A percentile compares a stretch with the other conserved stretches of the same genome.
phyloP scores from a whole-genome alignment of 2,888 invertebrate genomes.

The Melangyna quadrimaculata region DNA sequence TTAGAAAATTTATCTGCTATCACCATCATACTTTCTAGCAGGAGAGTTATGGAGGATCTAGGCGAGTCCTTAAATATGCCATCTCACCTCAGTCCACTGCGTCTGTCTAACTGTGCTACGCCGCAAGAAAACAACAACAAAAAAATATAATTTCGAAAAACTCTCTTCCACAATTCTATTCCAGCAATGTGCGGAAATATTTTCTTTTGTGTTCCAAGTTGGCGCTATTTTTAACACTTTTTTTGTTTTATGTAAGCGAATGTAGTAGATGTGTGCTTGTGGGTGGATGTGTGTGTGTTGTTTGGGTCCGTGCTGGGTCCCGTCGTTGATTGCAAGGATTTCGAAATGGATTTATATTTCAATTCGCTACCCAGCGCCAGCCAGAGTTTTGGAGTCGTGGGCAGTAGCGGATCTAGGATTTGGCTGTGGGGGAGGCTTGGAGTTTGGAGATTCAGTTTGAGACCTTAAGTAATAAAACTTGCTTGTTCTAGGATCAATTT shows the following conservation, averaged over 20 bases:
- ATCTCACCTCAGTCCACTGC: slow-evolving; percentile 32
- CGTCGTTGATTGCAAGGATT: slow-evolving; percentile 58
- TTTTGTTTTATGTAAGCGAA: slow-evolving; percentile 6
- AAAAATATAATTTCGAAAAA: slow-evolving; percentile 39
- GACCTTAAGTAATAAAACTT: too few relatives aligned
- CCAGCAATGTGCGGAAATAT: slow-evolving; percentile 48
- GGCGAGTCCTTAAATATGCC: slow-evolving; percentile 39
- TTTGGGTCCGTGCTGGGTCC: slow-evolving; percentile 28
- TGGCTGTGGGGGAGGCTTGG: too few relatives aligned
- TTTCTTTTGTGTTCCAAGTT: slow-evolving; percentile 49
- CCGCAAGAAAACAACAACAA: slow-evolving; percentile 5
- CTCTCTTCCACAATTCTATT: too few relatives aligned
- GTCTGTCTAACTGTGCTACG: slow-evolving; percentile 10
- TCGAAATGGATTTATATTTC: slow-evolving; percentile 68
- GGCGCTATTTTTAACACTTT: slow-evolving; percentile 65
- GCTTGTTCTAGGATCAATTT: too few relatives aligned
- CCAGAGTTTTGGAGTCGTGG: slow-evolving; percentile 42
- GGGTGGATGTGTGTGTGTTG: not conserved
- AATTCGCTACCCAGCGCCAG: slow-evolving; percentile 64
- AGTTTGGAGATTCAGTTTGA: too few relatives aligned
- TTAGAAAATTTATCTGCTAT: slow-evolving; percentile 56
- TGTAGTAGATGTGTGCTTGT: not conserved
- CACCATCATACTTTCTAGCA: not conserved
- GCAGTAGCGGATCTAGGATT: too few relatives aligned
- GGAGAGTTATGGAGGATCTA: not conserved